Conservation (phyloP, 2,888 invertebrate species). For the Troides helena region DNA sequence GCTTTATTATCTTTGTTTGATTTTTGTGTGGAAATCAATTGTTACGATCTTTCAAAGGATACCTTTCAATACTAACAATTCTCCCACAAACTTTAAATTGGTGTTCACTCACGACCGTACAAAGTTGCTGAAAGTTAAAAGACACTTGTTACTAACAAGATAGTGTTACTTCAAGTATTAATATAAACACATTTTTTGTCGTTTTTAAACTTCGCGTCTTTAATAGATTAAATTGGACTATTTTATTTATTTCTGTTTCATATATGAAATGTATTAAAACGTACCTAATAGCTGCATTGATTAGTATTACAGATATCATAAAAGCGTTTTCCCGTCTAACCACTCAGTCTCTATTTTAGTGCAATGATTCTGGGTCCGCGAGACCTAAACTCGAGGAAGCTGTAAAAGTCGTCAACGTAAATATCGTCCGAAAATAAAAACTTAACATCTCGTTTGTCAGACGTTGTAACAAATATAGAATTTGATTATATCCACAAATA, state of each 20-base stretch:
- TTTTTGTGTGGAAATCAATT: slow-evolving; percentile 11
- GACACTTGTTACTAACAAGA: slow-evolving; percentile 4
- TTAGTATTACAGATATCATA: too few relatives aligned
- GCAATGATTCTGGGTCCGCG: too few relatives aligned
- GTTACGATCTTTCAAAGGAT: slow-evolving; percentile 1
- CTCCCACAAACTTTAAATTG: slow-evolving; percentile 22
- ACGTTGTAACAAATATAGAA: too few relatives aligned
- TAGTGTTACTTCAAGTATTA: not conserved
- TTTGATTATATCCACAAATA: too few relatives aligned
- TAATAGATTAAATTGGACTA: not conserved
- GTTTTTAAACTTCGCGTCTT: not conserved
- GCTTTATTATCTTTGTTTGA: not conserved
- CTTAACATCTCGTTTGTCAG: too few relatives aligned
- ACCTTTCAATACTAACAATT: slow-evolving; percentile 17
- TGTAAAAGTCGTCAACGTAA: too few relatives aligned
- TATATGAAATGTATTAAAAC: too few relatives aligned
- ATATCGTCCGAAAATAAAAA: too few relatives aligned
- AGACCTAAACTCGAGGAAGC: too few relatives aligned
- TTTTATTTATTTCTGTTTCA: not conserved
- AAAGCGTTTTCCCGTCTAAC: too few relatives aligned
- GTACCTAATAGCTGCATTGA: too few relatives aligned
- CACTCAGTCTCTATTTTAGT: too few relatives aligned
- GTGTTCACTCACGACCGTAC: slow-evolving; percentile 15
- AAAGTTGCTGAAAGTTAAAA: slow-evolving; percentile 4
- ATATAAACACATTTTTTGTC: not conserved